Base-by-base conservation (phyloP, 2,113 vertebrate species). In the Meleagris gallopavo region DNA sequence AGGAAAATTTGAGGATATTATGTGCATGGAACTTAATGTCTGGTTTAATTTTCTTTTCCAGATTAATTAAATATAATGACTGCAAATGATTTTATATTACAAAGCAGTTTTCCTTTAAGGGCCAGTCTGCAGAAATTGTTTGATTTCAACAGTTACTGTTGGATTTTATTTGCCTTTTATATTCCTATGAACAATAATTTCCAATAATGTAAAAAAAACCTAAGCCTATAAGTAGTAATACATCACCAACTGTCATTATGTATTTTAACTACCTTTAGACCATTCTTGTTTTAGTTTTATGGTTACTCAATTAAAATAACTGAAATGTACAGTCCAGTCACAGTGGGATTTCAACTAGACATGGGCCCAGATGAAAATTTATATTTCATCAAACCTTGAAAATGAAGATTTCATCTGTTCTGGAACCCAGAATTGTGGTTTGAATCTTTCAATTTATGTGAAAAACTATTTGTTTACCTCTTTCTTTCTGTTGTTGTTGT, bases 141-240 rank as follows among this genome's bases (percentile, higher is more conserved):
- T 70, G 54, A 87, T 90, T 88, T 90, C 65, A 92, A 61, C 10
- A 58, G 82, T 89, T 86, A 88, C 19, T 78, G 45, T 52, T 83
- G 38, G 54, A 62, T 88, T 95, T 90, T 81, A 85, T 88, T 84
- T 87, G 48, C 22, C 38, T 81, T 93, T 83, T 89, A 71, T 17
- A 32, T 94, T 88, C 9, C 34, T 30, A 60, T 57, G 24, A 83
- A 94, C 15, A 83, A 50, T 61, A 89, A 69, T 83, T 72, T 83
- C 76, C 4, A 77, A 61, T 91, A 83, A 89, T 52, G 16, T 72
- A 41, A 85, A 69, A 79, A 58, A 60, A 57, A 57, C 52, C 54
- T 57, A 57, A 32, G 38, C 38, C 55, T 66, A n/a, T 41, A 88
- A 85, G 61, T 21, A 17, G 30, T 34, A 91, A 57, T 75, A 36